These are phyloP conservation scores for Ectemnius continuus DNA, from an alignment of 2,888 invertebrate genomes.

Conservation along the genomic window DNA sequence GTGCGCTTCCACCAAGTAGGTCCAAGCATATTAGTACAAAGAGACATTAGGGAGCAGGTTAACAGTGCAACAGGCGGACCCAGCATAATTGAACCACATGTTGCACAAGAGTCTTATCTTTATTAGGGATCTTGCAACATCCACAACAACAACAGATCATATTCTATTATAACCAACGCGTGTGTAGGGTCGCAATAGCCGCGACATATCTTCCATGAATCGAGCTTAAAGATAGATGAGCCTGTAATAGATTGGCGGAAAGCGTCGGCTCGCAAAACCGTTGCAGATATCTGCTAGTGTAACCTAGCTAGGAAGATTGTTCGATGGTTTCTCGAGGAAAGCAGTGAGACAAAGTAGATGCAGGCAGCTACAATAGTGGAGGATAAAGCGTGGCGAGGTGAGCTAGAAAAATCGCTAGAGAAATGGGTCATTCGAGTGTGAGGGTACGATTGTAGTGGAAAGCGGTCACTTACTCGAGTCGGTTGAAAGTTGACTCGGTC, in stretches of 20 bases:
- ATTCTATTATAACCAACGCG: no score
- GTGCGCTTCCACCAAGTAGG: neutral
- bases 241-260: no score
- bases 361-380: neutral
- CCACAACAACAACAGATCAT: constrained; percentile 1
- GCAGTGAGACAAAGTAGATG: neutral
- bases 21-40: neutral
- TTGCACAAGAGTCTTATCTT: constrained; percentile 2
- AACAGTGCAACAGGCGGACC: neutral
- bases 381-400: neutral
- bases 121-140: neutral
- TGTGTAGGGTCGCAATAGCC: no score
- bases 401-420: neutral
- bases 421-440: neutral
- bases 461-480: constrained; percentile 27
- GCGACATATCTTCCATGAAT: no score
- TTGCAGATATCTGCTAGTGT: neutral
- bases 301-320: neutral
- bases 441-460: constrained; percentile 20
- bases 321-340: neutral
- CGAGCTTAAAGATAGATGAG: no score
- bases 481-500: constrained; percentile 21
- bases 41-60: neutral
- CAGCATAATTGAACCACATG: constrained; percentile 3
- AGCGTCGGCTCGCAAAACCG: neutral